These are phyloP conservation scores for Limonius californicus DNA, from an alignment of 1,140 invertebrate species.

Conservation along the genomic window DNA sequence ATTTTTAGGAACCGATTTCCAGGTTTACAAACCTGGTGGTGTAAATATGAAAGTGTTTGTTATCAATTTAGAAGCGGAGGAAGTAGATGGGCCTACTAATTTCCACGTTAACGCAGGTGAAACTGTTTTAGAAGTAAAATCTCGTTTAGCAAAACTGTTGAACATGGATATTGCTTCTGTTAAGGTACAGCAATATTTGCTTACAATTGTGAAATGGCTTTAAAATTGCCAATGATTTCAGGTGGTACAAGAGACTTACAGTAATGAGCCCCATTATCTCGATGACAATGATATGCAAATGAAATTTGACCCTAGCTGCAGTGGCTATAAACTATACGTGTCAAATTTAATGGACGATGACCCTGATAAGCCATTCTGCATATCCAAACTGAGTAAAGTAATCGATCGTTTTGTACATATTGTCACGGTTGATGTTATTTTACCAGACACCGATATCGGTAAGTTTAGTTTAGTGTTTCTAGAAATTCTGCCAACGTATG, in stretches of 20 bases:
- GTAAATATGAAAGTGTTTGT: conserved; percentile 62
- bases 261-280: conserved; percentile 50
- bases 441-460: conserved; percentile 59
- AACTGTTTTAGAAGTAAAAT: conserved; percentile 60
- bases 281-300: conserved; percentile 44
- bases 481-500: too few relatives aligned
- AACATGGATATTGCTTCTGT: conserved; percentile 50
- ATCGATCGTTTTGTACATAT: conserved; percentile 56
- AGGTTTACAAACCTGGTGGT: conserved; percentile 63
- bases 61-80: conserved; percentile 58
- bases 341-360: conserved; percentile 37
- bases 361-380: conserved; percentile 40
- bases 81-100: conserved; percentile 59
- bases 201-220: too few relatives aligned
- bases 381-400: conserved; percentile 48
- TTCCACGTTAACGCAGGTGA: conserved; percentile 58
- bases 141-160: conserved; percentile 52
- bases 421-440: conserved; percentile 56
- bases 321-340: conserved; percentile 53
- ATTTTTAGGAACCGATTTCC: conserved; percentile 50
- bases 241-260: conserved; percentile 50
- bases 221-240: too few relatives aligned
- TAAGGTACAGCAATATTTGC: conserved; percentile 41
- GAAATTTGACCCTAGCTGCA: conserved; percentile 35
- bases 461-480: conserved; percentile 27